Evolutionary conservation across 1,140 invertebrate species (phyloP).

Genomic region (Campoletis sonorensis): DNA sequence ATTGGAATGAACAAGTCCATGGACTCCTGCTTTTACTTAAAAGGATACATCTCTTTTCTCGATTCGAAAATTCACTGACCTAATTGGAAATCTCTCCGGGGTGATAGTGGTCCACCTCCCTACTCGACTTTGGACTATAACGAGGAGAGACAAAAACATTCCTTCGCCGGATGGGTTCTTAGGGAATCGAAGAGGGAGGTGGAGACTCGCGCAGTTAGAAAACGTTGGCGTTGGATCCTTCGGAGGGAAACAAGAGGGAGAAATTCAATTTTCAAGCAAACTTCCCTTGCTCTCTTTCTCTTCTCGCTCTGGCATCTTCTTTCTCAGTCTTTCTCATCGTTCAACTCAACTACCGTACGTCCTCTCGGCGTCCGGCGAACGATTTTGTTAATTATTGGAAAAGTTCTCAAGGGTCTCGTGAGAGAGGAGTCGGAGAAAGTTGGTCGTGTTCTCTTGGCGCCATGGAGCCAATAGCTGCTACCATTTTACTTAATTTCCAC

Average conservation of each 20-base stretch:
- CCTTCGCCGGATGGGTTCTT: slow-evolving; percentile 22
- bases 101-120: background rate
- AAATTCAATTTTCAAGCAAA: slow-evolving; percentile 54
- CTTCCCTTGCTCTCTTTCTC: slow-evolving; percentile 34
- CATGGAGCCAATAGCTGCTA: slow-evolving; percentile 19
- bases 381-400: slow-evolving; percentile 58
- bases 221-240: slow-evolving; percentile 29
- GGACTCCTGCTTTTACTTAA: slow-evolving; percentile 3
- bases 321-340: no score
- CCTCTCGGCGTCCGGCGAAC: slow-evolving; percentile 40
- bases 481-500: slow-evolving; percentile 32
- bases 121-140: slow-evolving; percentile 1
- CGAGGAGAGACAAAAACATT: slow-evolving; percentile 50
- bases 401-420: slow-evolving; percentile 41
- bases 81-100: slow-evolving; percentile 50
- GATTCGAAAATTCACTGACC: slow-evolving; percentile 49
- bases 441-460: slow-evolving; percentile 21
- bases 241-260: slow-evolving; percentile 1
- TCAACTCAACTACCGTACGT: slow-evolving; percentile 8
- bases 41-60: background rate
- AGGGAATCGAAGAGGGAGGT: slow-evolving; percentile 31
- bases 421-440: slow-evolving; percentile 15
- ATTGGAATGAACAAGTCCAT: background rate
- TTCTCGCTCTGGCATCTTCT: slow-evolving; percentile 18
- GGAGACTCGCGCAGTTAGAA: slow-evolving; percentile 33